Conservation (phyloP, 2,113 vertebrate genomes). For the Oryzias celebensis region DNA sequence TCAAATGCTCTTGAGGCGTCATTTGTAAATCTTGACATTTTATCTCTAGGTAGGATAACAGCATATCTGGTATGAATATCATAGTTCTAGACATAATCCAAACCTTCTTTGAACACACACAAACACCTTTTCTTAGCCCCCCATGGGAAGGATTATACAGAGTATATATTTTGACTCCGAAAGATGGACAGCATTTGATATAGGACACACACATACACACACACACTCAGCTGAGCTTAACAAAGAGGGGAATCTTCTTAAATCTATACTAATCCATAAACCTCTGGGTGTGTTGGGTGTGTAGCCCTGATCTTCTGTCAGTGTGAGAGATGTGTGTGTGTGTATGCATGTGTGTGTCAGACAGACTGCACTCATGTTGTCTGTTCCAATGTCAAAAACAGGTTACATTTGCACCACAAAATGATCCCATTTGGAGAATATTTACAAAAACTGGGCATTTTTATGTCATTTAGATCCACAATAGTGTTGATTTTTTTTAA, state of each 20-base stretch:
- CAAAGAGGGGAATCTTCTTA: conserved; percentile 74
- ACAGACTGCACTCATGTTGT: conserved; percentile 20
- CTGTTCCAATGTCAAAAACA: conserved; percentile 3
- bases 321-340: conserved; percentile 1
- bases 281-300: conserved; percentile 53
- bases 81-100: not conserved
- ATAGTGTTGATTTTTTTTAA: not conserved
- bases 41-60: not conserved
- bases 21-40: conserved; percentile 6
- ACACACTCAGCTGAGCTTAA: conserved; percentile 56
- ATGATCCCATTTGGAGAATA: not conserved
- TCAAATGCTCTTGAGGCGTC: not conserved
- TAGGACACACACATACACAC: conserved; percentile 35
- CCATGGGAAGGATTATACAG: conserved; percentile 44
- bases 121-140: conserved; percentile 5
- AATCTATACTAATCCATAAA: conserved; percentile 78
- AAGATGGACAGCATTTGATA: conserved; percentile 52
- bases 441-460: not conserved
- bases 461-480: not conserved
- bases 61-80: not conserved
- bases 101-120: not conserved
- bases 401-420: not conserved
- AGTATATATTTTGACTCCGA: conserved; percentile 36
- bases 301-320: conserved; percentile 24
- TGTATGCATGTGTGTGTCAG: conserved; percentile 5